Evolutionary conservation across 2,888 invertebrate genomes (phyloP), one percentile per base, ranked within the genome.

Genomic region (Polietes domitor): DNA sequence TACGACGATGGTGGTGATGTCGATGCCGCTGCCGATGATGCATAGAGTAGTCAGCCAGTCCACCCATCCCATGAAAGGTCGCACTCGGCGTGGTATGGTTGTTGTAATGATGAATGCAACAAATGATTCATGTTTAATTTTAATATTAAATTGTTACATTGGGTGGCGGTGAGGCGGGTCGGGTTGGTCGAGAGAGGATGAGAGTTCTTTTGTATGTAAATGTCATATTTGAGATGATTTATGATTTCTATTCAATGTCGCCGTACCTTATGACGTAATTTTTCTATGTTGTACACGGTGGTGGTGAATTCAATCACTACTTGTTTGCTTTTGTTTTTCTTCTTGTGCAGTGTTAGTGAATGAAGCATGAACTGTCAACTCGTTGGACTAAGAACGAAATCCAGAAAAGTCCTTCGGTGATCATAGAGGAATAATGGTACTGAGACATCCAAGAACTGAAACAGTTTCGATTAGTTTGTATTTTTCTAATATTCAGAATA

Each of bases 91-190:
- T n/a, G n/a, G n/a, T n/a, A n/a, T 80, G 74, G 77, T 61, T 75
- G 65, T 65, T 53, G 53, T 75, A 83, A 68, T 77, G 77, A 80
- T 75, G 74, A 80, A 84, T 80, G 83, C 83, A 84, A 84, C 80
- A 84, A 80, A 78, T 78, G 58, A 76, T 77, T 65, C 63, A 74
- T 83, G 41, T 77, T 80, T 73, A 74, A 77, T 80, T 77, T 83
- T 83, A 77, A 61, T 77, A 79, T 80, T 77, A 61, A 76, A 72
- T 68, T 65, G 9, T 65, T 41, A 28, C 19, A 12, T 24, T 41
- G 53, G 61, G 28, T n/a, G 72, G 53, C 32, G 43, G 61, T 50
- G 32, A 28, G 12, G 37, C n/a, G n/a, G n/a, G n/a, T 82, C 5
- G 6, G 43, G 28, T 61, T 70, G 0, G 47, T 28, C 12, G 47